Percentiles rank a stretch among this genome's conserved stretches.
These are phyloP conservation scores for Rhinolophus ferrumequinum DNA, from an alignment of 2,113 vertebrate genomes.

Conservation along the genomic window DNA sequence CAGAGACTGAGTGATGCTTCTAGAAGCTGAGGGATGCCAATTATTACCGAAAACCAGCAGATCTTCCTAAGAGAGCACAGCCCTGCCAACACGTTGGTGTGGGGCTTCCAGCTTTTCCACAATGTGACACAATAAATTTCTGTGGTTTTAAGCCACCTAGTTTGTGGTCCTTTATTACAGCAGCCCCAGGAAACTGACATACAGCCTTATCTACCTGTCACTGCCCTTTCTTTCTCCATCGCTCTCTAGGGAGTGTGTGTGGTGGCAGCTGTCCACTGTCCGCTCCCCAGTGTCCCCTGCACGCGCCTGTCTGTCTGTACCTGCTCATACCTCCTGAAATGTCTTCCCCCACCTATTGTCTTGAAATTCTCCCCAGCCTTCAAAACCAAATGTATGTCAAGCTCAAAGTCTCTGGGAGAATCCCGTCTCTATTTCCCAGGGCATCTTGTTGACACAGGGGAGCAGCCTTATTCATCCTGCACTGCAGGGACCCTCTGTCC, in stretches of 20 bases:
- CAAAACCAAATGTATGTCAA: not conserved
- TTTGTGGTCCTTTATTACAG: no score
- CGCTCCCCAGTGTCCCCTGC: accelerated
- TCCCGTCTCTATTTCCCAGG: accelerated
- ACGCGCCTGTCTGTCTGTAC: accelerated
- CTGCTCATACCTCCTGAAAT: not conserved
- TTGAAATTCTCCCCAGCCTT: not conserved
- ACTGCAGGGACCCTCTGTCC: accelerated
- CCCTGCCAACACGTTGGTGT: accelerated
- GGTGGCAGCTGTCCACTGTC: not conserved
- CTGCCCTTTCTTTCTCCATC: accelerated
- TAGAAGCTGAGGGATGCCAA: accelerated
- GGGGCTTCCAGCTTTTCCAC: not conserved
- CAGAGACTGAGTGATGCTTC: not conserved
- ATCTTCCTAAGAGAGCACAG: no score
- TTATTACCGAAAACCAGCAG: no score
- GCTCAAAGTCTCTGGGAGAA: not conserved
- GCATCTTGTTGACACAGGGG: accelerated
- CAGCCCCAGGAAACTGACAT: not conserved
- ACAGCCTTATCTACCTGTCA: no score
- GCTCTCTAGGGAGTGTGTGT: no score
- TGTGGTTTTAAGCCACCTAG: not conserved
- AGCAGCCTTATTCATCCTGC: accelerated
- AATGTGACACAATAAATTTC: not conserved
- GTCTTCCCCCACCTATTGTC: not conserved